Evolutionary conservation across 2,113 vertebrate genomes (phyloP).

Genomic region (Calidris pugnax): DNA sequence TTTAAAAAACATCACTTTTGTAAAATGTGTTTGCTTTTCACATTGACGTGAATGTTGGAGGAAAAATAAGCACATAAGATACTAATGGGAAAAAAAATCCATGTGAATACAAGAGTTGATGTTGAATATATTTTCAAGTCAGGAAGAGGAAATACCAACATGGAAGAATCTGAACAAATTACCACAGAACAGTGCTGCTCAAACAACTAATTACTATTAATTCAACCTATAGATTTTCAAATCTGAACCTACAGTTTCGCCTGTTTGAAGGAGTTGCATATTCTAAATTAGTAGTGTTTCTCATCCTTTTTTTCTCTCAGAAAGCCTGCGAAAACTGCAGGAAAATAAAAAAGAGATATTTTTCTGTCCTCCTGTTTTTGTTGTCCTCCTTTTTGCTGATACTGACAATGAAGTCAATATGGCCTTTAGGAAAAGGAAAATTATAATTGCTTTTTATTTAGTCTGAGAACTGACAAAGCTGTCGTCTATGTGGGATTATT

Average conservation of each 20-base stretch:
- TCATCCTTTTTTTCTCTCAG: not conserved
- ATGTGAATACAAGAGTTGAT: not conserved
- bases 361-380: not conserved
- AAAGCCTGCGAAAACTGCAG: not conserved
- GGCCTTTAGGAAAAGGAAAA: not conserved
- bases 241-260: not conserved
- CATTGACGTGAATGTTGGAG: not conserved
- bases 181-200: not conserved
- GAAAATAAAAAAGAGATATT: not conserved
- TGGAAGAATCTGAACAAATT: not conserved
- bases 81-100: not conserved
- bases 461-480: not conserved
- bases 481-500: not conserved
- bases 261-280: not conserved
- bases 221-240: not conserved
- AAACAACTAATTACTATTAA: not conserved
- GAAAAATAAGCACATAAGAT: not conserved
- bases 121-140: not conserved
- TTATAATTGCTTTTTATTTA: not conserved
- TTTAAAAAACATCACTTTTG: not conserved
- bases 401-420: not conserved
- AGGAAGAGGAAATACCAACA: not conserved
- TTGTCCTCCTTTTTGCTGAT: not conserved
- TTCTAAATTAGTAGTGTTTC: not conserved
- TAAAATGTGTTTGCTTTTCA: not conserved